Conservation (phyloP, 2,797 vertebrate genomes). For the Synanceia verrucosa region DNA sequence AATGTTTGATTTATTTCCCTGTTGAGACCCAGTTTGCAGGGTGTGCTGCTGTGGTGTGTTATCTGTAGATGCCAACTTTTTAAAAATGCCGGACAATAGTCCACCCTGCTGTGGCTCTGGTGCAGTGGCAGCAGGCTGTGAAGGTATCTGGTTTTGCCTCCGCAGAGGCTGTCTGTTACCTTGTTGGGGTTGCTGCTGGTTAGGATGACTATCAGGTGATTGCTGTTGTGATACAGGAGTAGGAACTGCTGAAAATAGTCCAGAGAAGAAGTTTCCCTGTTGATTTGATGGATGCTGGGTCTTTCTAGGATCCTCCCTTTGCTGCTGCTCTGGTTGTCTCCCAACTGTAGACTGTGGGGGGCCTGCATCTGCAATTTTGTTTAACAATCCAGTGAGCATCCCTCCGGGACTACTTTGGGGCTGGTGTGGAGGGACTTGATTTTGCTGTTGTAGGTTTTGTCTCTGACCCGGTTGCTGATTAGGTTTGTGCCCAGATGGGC, state of each 20-base stretch:
- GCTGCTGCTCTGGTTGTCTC: slow-evolving; percentile 59
- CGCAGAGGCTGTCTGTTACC: slow-evolving; percentile 77
- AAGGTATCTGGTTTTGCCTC: slow-evolving; percentile 78
- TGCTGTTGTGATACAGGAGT: slow-evolving; percentile 56
- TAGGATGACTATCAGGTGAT: slow-evolving; percentile 38
- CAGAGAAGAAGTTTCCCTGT: slow-evolving; percentile 81
- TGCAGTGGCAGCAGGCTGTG: slow-evolving; percentile 60
- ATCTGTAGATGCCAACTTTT: slow-evolving; percentile 82
- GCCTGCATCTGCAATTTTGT: slow-evolving; percentile 77
- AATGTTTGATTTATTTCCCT: slow-evolving; percentile 45
- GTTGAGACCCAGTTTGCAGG: slow-evolving; percentile 56
- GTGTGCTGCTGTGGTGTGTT: slow-evolving; percentile 63
- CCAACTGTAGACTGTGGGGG: slow-evolving; percentile 46
- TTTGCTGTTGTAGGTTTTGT: slow-evolving; percentile 73
- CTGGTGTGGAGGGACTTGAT: slow-evolving; percentile 69
- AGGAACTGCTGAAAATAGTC: slow-evolving; percentile 74
- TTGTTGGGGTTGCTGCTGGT: slow-evolving; percentile 71
- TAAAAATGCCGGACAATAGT: slow-evolving; percentile 87
- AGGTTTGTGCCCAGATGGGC: slow-evolving; percentile 34
- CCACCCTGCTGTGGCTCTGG: slow-evolving; percentile 78
- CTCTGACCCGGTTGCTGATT: slow-evolving; percentile 55
- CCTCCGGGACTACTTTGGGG: slow-evolving; percentile 67
- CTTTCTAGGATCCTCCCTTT: slow-evolving; percentile 48
- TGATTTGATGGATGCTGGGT: slow-evolving; percentile 69
- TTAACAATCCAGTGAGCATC: slow-evolving; percentile 80